These are phyloP conservation scores for Antigone vipio DNA, from an alignment of 2,113 vertebrate genomes.

Conservation along the genomic window DNA sequence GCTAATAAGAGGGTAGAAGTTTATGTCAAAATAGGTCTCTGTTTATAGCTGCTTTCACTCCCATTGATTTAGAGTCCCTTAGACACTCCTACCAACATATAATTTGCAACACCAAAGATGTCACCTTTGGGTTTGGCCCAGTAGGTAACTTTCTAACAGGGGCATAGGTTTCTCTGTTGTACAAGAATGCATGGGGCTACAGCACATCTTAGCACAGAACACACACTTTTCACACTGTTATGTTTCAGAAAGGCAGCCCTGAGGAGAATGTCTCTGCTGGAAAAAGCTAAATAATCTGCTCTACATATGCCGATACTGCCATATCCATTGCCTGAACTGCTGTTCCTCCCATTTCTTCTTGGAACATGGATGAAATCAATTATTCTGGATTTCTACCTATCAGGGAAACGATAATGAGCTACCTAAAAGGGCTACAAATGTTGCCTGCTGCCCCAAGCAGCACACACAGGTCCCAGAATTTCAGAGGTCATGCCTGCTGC, in stretches of 20 bases:
- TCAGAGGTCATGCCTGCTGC: neutral
- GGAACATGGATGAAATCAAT: neutral
- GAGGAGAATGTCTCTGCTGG: neutral
- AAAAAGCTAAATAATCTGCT: neutral
- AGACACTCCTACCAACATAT: neutral
- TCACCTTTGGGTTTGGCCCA: neutral
- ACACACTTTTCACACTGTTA: neutral
- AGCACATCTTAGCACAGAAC: neutral
- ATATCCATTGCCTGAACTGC: neutral
- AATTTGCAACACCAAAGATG: neutral
- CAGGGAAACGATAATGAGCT: neutral
- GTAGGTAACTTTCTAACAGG: neutral
- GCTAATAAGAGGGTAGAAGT: neutral
- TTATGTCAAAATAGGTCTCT: neutral
- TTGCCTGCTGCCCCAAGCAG: neutral
- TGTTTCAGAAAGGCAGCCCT: neutral
- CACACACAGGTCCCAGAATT: accelerated
- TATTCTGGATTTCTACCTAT: neutral
- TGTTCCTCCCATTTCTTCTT: neutral
- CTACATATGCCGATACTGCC: neutral
- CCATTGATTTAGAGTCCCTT: neutral
- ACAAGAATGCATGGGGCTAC: neutral
- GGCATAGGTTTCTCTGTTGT: neutral
- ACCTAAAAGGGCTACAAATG: neutral
- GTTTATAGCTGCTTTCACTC: neutral